These are phyloP conservation scores for Chaetodon trifasciatus DNA, from an alignment of 2,797 vertebrate species.

Conservation along the genomic window DNA sequence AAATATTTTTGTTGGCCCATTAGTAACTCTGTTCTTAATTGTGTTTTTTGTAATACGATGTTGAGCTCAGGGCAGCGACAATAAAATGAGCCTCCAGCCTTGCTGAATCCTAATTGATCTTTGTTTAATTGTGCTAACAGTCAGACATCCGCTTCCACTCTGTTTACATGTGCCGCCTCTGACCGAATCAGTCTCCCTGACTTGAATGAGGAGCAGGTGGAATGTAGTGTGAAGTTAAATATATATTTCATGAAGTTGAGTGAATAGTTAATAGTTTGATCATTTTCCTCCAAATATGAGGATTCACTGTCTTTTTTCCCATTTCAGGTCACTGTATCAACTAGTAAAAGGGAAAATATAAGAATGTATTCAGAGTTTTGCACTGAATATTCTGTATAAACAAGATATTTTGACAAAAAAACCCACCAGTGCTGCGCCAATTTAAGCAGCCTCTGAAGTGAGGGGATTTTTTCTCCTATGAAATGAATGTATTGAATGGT, in stretches of 20 bases:
- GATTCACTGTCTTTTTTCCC: background rate
- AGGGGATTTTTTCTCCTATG: background rate
- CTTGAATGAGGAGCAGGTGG: conserved; percentile 27
- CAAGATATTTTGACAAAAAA: background rate
- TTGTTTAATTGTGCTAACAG: conserved; percentile 26
- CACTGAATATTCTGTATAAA: conserved; percentile 6
- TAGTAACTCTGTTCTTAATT: conserved; percentile 42
- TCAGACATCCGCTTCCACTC: conserved; percentile 9
- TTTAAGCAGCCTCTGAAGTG: conserved; percentile 7
- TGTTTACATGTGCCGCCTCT: background rate
- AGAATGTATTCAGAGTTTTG: background rate
- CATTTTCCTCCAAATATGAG: background rate
- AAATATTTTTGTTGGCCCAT: conserved; percentile 31
- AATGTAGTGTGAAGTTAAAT: conserved; percentile 5
- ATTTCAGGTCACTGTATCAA: background rate
- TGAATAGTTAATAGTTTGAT: conserved; percentile 1
- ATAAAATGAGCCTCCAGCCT: conserved; percentile 43
- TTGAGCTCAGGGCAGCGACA: conserved; percentile 38
- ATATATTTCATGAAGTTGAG: background rate
- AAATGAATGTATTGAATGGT: conserved; percentile 45
- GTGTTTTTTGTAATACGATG: conserved; percentile 18
- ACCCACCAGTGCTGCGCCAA: background rate
- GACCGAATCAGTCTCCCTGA: conserved; percentile 13
- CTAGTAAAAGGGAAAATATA: background rate
- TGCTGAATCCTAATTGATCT: conserved; percentile 46